Evolutionary conservation across 2,113 vertebrate species (phyloP), one percentile per base, ranked within the genome.

Genomic region (Atrichornis clamosus): DNA sequence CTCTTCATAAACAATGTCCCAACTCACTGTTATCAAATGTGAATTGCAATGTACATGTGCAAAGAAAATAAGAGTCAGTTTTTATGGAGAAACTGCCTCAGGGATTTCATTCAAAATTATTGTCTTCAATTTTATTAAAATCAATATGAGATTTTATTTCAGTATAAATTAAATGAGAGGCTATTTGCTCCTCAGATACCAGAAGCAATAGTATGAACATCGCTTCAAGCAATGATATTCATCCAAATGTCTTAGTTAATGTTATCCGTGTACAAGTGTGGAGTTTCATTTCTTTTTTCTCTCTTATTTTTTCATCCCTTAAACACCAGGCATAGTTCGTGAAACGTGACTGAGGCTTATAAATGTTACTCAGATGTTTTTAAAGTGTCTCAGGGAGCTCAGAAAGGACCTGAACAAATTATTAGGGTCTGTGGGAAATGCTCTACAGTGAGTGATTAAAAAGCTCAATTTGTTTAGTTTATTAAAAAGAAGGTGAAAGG

Each of bases 111-210:
- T 97, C 94, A 96, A 97, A 98, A 97, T 95, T 55, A 97, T 96
- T 63, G 50, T 94, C 97, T 97, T 97, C 97, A 96, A 92, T 96
- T 97, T 98, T 98, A 98, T 98, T 97, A 97, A 98, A 98, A 97
- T 98, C 97, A 97, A 97, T 98, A 97, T 64, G 90, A 97, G 85
- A 94, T 97, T 97, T 98, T 97, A 98, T 97, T 97, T 95, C 88
- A 84, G 86, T 95, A 92, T 97, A 98, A 98, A 98, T 97, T 97
- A 97, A 98, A 97, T 75, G 88, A 95, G 93, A 81, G 90, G 81
- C 69, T 95, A 91, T 93, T 96, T 94, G 81, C 96, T 97, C 79
- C 96, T 95, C 82, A 95, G 92, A 95, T 81, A 97, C 73, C 90
- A 89, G 96, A 93, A 96, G 91, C 79, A 96, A 93, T 56, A 78